These are phyloP conservation scores for Lamellibrachia columna DNA, from an alignment of 2,888 invertebrate species.

Conservation along the genomic window DNA sequence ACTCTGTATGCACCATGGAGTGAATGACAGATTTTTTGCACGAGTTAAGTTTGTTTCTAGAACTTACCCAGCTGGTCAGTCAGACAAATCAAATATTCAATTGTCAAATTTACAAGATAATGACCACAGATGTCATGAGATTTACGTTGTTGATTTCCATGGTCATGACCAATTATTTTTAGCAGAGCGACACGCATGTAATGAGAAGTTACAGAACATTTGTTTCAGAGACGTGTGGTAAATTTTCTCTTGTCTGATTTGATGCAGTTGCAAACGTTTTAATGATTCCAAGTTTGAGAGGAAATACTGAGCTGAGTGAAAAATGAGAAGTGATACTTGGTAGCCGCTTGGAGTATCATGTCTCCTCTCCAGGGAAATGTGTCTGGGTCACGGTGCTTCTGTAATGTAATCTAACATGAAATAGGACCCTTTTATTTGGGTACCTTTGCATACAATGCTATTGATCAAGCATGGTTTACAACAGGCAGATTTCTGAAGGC, in stretches of 20 bases:
- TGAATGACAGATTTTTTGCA: neutral
- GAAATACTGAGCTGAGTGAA: too few relatives aligned
- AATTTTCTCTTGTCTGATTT: neutral
- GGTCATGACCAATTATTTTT: neutral
- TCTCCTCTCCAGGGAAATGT: neutral
- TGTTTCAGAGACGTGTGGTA: neutral
- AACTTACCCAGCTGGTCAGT: neutral
- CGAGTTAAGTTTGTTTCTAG: neutral
- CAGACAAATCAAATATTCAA: neutral
- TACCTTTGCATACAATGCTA: neutral
- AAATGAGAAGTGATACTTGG: neutral
- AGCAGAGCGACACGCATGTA: neutral
- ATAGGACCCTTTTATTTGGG: neutral
- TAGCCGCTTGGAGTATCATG: neutral
- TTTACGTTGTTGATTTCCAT: neutral
- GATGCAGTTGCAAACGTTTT: neutral
- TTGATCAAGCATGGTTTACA: neutral
- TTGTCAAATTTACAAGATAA: neutral
- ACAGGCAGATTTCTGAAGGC: neutral
- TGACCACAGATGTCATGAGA: neutral
- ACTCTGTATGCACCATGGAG: neutral
- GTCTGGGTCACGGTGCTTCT: neutral
- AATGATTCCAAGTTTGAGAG: neutral
- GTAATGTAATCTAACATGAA: neutral
- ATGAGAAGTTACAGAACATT: neutral